Evolutionary conservation across 2,113 vertebrate species (phyloP).

Genomic region (Cygnus atratus): DNA sequence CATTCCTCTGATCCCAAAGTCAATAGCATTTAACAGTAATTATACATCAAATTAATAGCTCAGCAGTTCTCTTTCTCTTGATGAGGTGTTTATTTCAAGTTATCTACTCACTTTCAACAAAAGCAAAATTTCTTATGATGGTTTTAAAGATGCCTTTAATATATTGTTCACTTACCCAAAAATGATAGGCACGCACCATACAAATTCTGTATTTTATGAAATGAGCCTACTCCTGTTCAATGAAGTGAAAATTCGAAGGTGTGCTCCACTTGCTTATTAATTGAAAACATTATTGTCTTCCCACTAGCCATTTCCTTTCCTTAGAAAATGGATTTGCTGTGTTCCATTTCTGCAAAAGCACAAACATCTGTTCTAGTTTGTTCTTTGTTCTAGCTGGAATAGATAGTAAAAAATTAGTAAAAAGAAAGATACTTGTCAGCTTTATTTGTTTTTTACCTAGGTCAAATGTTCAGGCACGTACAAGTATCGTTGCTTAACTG

Average conservation of each 20-base stretch:
- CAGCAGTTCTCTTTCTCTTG: neutral
- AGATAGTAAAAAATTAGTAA: neutral
- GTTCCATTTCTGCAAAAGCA: slow-evolving; percentile 1
- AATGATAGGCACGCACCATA: neutral
- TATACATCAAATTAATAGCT: neutral
- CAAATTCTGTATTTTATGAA: neutral
- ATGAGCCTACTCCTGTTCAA: neutral
- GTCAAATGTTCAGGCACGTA: neutral
- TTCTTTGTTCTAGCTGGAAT: neutral
- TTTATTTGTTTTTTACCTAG: neutral
- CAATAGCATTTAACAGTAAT: neutral
- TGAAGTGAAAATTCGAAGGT: neutral
- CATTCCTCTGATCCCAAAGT: neutral
- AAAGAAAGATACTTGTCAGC: neutral
- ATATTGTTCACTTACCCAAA: neutral
- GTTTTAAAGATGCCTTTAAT: too few relatives aligned
- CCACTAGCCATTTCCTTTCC: neutral
- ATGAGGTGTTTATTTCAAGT: neutral
- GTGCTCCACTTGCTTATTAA: neutral
- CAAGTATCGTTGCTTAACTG: neutral
- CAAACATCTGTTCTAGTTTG: neutral
- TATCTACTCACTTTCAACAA: neutral
- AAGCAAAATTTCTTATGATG: neutral
- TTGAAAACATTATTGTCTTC: neutral
- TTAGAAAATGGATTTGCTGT: neutral